Evolutionary conservation across 2,888 invertebrate genomes (phyloP).

Genomic region (Morpho helenor): DNA sequence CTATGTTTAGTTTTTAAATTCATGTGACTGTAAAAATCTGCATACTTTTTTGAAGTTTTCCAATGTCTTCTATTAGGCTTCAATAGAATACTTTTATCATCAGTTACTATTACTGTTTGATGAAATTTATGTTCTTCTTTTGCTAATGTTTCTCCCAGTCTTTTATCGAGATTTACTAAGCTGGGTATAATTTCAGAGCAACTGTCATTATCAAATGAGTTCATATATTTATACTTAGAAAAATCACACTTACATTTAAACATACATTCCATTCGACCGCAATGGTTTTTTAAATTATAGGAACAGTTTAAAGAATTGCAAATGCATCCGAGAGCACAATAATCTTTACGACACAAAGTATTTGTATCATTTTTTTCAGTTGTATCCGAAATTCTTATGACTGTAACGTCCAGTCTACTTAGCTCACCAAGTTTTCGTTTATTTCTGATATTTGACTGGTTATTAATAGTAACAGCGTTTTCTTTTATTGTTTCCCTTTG

Average conservation of each 20-base stretch:
- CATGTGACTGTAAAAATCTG: constrained; percentile 68
- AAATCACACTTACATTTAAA: constrained; percentile 71
- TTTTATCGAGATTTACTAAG: constrained; percentile 64
- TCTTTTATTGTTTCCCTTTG: constrained; percentile 39
- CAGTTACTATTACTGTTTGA: constrained; percentile 83
- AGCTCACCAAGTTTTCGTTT: constrained; percentile 73
- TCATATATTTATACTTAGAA: constrained; percentile 44
- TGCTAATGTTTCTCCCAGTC: constrained; percentile 77
- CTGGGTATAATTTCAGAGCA: constrained; percentile 46
- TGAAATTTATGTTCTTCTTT: constrained; percentile 86
- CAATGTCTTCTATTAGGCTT: constrained; percentile 78
- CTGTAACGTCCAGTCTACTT: constrained; percentile 81
- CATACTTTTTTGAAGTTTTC: constrained; percentile 81
- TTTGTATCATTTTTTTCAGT: constrained; percentile 22
- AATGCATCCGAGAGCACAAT: constrained; percentile 83
- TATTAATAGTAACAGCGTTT: constrained; percentile 18
- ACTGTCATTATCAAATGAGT: constrained; percentile 39
- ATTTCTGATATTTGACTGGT: constrained; percentile 47
- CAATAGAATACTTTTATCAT: constrained; percentile 82
- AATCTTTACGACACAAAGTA: constrained; percentile 68
- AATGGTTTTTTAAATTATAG: constrained; percentile 75
- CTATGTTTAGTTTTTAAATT: constrained; percentile 40
- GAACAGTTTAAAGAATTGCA: constrained; percentile 79
- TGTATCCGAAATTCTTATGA: constrained; percentile 73
- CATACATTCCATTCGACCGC: constrained; percentile 81